Conservation (phyloP, 2,888 invertebrate genomes). For the Meiosimyza decipiens region DNA sequence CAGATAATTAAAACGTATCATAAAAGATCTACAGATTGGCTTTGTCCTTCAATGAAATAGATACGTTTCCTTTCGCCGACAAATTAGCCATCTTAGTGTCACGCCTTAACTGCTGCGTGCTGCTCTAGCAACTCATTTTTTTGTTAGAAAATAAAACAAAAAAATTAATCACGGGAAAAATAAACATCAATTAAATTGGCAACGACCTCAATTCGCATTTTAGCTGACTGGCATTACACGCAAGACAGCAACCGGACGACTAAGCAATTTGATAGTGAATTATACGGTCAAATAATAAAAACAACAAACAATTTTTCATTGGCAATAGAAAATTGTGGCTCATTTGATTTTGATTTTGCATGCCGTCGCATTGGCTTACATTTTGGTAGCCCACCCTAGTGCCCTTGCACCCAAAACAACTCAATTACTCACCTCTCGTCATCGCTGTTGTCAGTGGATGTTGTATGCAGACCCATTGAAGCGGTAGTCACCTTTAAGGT, state of each 20-base stretch:
- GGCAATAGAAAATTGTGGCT: background rate
- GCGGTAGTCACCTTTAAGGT: constrained; percentile 56
- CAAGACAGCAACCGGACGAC: background rate
- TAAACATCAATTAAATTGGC: constrained; percentile 22
- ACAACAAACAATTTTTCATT: background rate
- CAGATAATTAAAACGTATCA: no score
- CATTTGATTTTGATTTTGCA: constrained; percentile 7
- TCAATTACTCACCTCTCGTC: constrained; percentile 53
- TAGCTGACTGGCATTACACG: background rate
- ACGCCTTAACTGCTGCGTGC: no score
- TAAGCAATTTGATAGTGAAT: background rate
- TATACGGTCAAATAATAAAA: background rate
- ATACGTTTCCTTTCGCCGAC: no score
- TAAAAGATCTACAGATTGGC: no score
- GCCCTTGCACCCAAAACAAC: background rate
- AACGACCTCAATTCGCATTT: constrained; percentile 4
- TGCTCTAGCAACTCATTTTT: no score
- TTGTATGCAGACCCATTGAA: constrained; percentile 50
- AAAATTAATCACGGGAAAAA: background rate
- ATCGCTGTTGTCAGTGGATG: constrained; percentile 41
- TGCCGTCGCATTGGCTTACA: background rate
- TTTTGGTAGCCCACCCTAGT: background rate
- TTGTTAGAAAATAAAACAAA: background rate
- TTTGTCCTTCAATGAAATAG: no score
- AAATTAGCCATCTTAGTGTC: no score